Percentiles rank a stretch among this genome's conserved stretches.
phyloP scores from a whole-genome alignment of 2,113 vertebrate genomes.

The Echinops telfairi region DNA sequence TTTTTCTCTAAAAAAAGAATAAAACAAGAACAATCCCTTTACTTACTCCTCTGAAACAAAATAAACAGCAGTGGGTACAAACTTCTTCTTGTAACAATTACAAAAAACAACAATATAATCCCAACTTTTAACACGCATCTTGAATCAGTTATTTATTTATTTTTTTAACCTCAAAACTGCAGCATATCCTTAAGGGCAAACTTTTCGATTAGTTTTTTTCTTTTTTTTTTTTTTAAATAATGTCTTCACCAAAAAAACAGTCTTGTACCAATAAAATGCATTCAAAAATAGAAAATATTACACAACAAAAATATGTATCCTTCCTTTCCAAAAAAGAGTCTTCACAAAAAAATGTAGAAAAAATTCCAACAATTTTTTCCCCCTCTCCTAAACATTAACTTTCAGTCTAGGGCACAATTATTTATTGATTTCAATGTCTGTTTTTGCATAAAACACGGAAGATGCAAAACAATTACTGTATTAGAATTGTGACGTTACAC shows the following conservation, averaged over 20 bases:
- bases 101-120: slow-evolving; percentile 92
- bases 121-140: slow-evolving; percentile 90
- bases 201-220: slow-evolving; percentile 91
- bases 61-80: slow-evolving; percentile 94
- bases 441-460: slow-evolving; percentile 92
- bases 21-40: slow-evolving; percentile 93
- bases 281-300: slow-evolving; percentile 95
- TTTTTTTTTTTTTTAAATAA: slow-evolving; percentile 89
- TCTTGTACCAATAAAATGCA: slow-evolving; percentile 93
- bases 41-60: slow-evolving; percentile 93
- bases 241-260: slow-evolving; percentile 92
- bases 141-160: slow-evolving; percentile 85
- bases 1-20: slow-evolving; percentile 87
- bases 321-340: slow-evolving; percentile 92
- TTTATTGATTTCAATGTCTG: slow-evolving; percentile 90
- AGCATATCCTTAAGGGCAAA: slow-evolving; percentile 94
- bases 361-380: slow-evolving; percentile 88
- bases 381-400: slow-evolving; percentile 90
- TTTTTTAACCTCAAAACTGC: slow-evolving; percentile 91
- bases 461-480: slow-evolving; percentile 88
- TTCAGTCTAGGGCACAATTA: slow-evolving; percentile 91
- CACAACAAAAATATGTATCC: slow-evolving; percentile 94
- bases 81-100: slow-evolving; percentile 93
- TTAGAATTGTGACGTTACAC: slow-evolving; percentile 89
- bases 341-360: slow-evolving; percentile 92